Evolutionary conservation across 2,113 vertebrate genomes (phyloP).

Genomic region (Gambusia affinis): DNA sequence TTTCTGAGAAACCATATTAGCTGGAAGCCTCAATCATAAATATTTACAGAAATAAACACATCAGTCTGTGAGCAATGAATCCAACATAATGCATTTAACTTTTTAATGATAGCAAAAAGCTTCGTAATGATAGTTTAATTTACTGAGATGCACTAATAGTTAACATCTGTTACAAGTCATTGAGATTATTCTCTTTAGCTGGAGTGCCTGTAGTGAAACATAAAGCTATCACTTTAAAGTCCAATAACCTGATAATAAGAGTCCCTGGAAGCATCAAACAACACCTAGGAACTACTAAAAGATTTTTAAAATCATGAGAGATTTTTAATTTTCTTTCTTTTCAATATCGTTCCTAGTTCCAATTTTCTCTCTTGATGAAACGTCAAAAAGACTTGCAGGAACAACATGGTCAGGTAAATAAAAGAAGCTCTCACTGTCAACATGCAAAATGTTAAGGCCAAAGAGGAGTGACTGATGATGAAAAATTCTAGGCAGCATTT

Average conservation of each 20-base stretch:
- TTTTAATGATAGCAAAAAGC: background rate
- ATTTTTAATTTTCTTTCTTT: slow-evolving; percentile 12
- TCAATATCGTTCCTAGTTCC: slow-evolving; percentile 20
- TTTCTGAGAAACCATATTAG: too few species aligned
- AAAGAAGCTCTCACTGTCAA: slow-evolving; percentile 29
- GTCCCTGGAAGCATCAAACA: slow-evolving; percentile 34
- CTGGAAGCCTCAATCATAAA: too few species aligned
- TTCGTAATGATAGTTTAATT: background rate
- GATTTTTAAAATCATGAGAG: slow-evolving; percentile 22
- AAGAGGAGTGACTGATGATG: slow-evolving; percentile 25
- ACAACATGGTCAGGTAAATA: slow-evolving; percentile 30
- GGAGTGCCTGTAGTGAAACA: slow-evolving; percentile 26
- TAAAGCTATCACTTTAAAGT: slow-evolving; percentile 45
- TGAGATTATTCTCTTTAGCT: slow-evolving; percentile 33
- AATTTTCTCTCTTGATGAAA: slow-evolving; percentile 22
- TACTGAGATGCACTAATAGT: slow-evolving; percentile 18
- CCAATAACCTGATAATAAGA: slow-evolving; percentile 42
- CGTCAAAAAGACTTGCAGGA: slow-evolving; percentile 24
- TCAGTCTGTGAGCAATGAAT: too few species aligned
- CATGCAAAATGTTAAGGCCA: slow-evolving; percentile 49
- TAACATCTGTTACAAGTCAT: slow-evolving; percentile 51
- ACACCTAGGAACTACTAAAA: slow-evolving; percentile 14
- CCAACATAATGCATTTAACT: too few species aligned
- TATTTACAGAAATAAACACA: too few species aligned
- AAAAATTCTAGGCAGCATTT: slow-evolving; percentile 26